Evolutionary conservation across 1,140 invertebrate species (phyloP).

Genomic region (Oryzaephilus surinamensis): DNA sequence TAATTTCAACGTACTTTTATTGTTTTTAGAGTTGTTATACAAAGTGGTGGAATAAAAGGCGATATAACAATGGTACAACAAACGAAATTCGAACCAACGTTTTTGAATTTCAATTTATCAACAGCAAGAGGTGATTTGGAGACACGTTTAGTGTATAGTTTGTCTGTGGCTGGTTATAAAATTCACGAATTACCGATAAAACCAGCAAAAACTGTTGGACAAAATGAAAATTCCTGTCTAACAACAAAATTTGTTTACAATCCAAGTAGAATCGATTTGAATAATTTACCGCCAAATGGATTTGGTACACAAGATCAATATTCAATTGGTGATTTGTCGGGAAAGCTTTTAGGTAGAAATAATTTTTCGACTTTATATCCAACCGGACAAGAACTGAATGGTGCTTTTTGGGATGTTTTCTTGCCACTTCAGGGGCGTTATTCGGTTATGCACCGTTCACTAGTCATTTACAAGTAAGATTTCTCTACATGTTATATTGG

Average conservation of each 20-base stretch:
- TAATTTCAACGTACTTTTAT: constrained; percentile 5
- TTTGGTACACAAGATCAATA: constrained; percentile 80
- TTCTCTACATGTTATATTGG: constrained; percentile 1
- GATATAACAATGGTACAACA: constrained; percentile 69
- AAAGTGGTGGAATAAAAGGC: constrained; percentile 70
- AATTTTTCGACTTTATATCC: constrained; percentile 55
- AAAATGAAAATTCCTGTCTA: constrained; percentile 43
- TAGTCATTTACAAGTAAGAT: constrained; percentile 70
- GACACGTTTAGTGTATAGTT: constrained; percentile 49
- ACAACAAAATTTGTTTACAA: constrained; percentile 60
- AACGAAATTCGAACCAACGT: constrained; percentile 75
- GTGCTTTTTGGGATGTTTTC: constrained; percentile 72
- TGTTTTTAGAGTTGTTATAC: constrained; percentile 56
- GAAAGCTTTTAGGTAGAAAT: constrained; percentile 68
- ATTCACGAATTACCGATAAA: constrained; percentile 59
- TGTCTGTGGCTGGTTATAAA: constrained; percentile 51
- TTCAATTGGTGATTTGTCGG: constrained; percentile 77
- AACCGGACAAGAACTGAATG: constrained; percentile 57
- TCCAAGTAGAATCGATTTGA: constrained; percentile 48
- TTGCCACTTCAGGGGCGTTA: constrained; percentile 72
- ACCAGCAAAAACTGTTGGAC: constrained; percentile 39
- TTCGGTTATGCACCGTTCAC: constrained; percentile 69
- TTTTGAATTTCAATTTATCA: constrained; percentile 61
- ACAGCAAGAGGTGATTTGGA: constrained; percentile 50
- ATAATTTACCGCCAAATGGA: constrained; percentile 51